A percentile compares a stretch with the other conserved stretches of the same genome.
Conservation (phyloP, 1,140 invertebrate genomes). For the Drosophila pseudoobscura region DNA sequence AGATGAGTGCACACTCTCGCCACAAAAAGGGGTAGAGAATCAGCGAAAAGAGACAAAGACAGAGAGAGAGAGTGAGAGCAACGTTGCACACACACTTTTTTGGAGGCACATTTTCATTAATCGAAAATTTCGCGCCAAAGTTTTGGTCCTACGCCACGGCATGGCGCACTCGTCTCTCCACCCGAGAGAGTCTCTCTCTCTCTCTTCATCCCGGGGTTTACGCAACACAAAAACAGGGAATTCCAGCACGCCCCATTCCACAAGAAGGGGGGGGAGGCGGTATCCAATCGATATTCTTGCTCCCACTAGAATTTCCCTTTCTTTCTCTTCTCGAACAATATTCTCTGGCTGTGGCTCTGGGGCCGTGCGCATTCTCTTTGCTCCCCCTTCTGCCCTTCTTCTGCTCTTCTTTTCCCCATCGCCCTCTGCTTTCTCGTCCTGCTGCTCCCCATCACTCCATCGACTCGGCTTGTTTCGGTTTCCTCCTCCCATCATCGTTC, state of each 20-base stretch:
- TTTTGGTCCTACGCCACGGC: not conserved
- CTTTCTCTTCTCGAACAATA: slow-evolving; percentile 44
- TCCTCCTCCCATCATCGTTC: slow-evolving; percentile 6
- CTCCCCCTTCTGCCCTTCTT: too few relatives aligned
- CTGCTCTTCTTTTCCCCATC: too few relatives aligned
- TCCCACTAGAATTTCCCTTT: slow-evolving; percentile 43
- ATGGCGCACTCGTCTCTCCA: not conserved
- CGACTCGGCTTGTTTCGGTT: slow-evolving; percentile 6
- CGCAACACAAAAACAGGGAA: slow-evolving; percentile 25
- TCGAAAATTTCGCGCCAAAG: slow-evolving; percentile 76
- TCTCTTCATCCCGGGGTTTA: not conserved
- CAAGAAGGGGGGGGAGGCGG: not conserved
- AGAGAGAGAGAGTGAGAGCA: not conserved
- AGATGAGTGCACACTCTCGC: slow-evolving; percentile 8
- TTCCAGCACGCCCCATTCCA: slow-evolving; percentile 52
- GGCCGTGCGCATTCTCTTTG: not conserved
- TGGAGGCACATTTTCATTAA: slow-evolving; percentile 65
- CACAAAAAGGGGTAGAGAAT: not conserved
- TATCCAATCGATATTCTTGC: slow-evolving; percentile 25
- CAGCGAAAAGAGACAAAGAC: not conserved
- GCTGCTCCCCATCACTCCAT: too few relatives aligned
- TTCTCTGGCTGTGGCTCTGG: slow-evolving; percentile 36
- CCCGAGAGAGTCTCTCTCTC: too few relatives aligned
- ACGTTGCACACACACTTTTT: slow-evolving; percentile 1
- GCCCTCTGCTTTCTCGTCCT: too few relatives aligned